Percentiles rank a stretch among this genome's conserved stretches.
Conservation (phyloP, 1,140 invertebrate genomes). For the Papilio dardanus region DNA sequence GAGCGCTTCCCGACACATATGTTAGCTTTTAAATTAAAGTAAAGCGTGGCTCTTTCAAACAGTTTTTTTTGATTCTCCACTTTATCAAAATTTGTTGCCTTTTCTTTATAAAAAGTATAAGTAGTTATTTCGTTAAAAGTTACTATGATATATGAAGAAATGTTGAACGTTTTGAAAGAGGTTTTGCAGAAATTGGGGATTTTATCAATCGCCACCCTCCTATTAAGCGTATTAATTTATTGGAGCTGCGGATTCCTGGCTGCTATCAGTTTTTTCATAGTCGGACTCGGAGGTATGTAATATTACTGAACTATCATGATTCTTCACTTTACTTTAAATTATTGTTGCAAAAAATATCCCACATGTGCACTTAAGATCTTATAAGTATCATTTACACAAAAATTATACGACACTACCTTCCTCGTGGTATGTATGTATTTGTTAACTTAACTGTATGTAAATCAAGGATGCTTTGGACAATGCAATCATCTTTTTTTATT, state of each 20-base stretch:
- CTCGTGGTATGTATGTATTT: too few species aligned
- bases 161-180: conserved; percentile 68
- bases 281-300: conserved; percentile 85
- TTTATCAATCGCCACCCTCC: conserved; percentile 76
- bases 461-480: too few species aligned
- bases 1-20: not conserved
- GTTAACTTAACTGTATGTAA: too few species aligned
- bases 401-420: too few species aligned
- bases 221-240: conserved; percentile 89
- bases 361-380: too few species aligned
- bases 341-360: too few species aligned
- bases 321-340: not conserved
- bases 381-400: too few species aligned
- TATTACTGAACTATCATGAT: not conserved
- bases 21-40: conserved; percentile 1
- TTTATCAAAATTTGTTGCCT: not conserved
- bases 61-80: not conserved
- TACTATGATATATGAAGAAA: conserved; percentile 40
- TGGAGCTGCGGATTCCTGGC: conserved; percentile 91
- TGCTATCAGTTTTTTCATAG: conserved; percentile 86
- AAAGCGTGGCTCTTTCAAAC: not conserved
- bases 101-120: not conserved
- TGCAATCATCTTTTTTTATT: too few species aligned
- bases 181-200: conserved; percentile 68
- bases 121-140: not conserved